These are phyloP conservation scores for Gasterosteus aculeatus DNA, from an alignment of 2,113 vertebrate species.

Conservation along the genomic window DNA sequence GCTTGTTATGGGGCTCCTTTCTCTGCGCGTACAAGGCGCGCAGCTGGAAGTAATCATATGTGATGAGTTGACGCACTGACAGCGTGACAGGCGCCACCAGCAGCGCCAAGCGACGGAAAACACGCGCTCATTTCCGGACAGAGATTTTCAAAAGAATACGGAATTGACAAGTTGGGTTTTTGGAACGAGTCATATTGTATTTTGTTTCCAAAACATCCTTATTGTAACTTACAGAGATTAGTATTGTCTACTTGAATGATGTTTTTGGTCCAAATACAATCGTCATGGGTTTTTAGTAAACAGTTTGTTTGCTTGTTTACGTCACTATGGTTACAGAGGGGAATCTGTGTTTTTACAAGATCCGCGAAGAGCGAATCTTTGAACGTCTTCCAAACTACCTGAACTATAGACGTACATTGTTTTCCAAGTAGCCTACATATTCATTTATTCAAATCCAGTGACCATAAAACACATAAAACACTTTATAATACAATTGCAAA, in stretches of 20 bases:
- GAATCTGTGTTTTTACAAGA: too few species aligned
- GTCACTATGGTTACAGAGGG: too few species aligned
- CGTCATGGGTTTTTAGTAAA: background rate
- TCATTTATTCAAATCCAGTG: background rate
- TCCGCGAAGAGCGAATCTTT: too few species aligned
- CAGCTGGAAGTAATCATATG: conserved; percentile 43
- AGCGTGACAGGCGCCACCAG: background rate
- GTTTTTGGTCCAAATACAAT: background rate
- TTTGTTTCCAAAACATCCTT: background rate
- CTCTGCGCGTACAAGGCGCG: background rate
- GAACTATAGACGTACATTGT: background rate
- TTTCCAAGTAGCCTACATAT: background rate
- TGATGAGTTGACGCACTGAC: conserved; percentile 26
- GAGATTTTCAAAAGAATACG: conserved; percentile 5
- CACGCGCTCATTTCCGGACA: background rate
- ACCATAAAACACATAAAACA: background rate
- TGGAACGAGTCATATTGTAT: background rate
- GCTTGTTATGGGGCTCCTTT: accelerated
- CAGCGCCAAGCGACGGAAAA: background rate
- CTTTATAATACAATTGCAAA: background rate
- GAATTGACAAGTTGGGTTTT: too few species aligned
- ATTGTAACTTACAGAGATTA: too few species aligned
- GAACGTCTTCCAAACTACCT: too few species aligned
- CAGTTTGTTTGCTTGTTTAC: too few species aligned
- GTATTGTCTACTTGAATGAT: background rate